Evolutionary conservation across 2,113 vertebrate species (phyloP).

Genomic region (Oenanthe oenanthe): DNA sequence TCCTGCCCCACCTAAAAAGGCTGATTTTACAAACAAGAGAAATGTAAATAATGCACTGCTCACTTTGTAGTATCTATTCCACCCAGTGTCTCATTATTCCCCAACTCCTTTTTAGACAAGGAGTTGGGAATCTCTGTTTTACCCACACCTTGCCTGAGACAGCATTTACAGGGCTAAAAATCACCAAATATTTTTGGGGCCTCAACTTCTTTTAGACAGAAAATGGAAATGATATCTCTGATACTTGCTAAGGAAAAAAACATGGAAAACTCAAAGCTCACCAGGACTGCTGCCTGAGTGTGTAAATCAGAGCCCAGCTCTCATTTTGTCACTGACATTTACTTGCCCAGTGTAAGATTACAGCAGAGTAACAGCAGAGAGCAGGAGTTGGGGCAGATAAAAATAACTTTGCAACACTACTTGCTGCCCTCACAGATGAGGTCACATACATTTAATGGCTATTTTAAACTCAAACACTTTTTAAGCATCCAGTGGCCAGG

Average conservation of each 20-base stretch:
- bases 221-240: neutral
- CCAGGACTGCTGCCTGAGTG: neutral
- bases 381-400: slow-evolving; percentile 76
- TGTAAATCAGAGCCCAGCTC: slow-evolving; percentile 65
- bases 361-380: slow-evolving; percentile 78
- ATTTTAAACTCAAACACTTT: slow-evolving; percentile 41
- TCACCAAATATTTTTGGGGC: neutral
- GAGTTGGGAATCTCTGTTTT: neutral
- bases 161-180: neutral
- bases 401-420: slow-evolving; percentile 80
- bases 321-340: slow-evolving; percentile 83
- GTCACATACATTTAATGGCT: slow-evolving; percentile 68
- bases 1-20: neutral
- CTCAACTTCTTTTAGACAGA: neutral
- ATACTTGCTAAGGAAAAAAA: neutral
- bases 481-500: neutral
- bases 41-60: neutral
- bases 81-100: neutral
- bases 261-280: neutral
- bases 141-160: neutral
- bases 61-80: neutral
- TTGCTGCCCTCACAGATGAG: slow-evolving; percentile 73
- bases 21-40: neutral
- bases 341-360: slow-evolving; percentile 80
- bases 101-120: neutral